phyloP scores from a whole-genome alignment of 2,888 invertebrate genomes.

The Drosophila melanosoma region DNA sequence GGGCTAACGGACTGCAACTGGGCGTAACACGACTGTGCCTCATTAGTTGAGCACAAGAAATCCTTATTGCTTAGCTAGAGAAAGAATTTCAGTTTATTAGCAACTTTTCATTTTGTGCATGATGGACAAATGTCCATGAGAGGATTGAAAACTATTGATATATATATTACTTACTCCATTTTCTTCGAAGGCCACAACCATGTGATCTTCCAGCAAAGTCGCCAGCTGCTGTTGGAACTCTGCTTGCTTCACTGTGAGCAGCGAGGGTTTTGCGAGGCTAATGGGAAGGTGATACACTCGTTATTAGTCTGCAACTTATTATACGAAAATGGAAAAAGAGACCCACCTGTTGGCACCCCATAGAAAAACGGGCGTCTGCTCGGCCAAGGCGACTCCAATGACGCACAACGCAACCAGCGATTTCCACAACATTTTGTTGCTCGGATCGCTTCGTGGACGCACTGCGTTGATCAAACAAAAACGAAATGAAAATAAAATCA shows the following conservation, averaged over 20 bases:
- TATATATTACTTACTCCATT: conserved; percentile 84
- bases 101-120: too few relatives aligned
- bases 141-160: neutral
- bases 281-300: neutral
- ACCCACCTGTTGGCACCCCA: conserved; percentile 86
- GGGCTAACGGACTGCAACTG: conserved; percentile 83
- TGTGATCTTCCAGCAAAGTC: conserved; percentile 76
- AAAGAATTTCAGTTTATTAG: neutral
- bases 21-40: conserved; percentile 84
- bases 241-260: conserved; percentile 71
- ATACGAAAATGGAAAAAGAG: conserved; percentile 25
- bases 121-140: neutral
- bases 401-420: conserved; percentile 79
- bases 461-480: conserved; percentile 54
- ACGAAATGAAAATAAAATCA: conserved; percentile 53
- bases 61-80: conserved; percentile 85
- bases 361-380: conserved; percentile 87
- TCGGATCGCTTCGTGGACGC: conserved; percentile 47
- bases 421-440: conserved; percentile 76
- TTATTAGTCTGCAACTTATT: conserved; percentile 21
- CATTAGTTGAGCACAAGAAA: conserved; percentile 84
- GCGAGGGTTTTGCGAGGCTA: conserved; percentile 74
- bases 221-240: conserved; percentile 73
- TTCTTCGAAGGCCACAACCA: conserved; percentile 86
- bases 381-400: conserved; percentile 79